These are phyloP conservation scores for Pitangus sulphuratus DNA, from an alignment of 2,797 vertebrate species.

Conservation along the genomic window DNA sequence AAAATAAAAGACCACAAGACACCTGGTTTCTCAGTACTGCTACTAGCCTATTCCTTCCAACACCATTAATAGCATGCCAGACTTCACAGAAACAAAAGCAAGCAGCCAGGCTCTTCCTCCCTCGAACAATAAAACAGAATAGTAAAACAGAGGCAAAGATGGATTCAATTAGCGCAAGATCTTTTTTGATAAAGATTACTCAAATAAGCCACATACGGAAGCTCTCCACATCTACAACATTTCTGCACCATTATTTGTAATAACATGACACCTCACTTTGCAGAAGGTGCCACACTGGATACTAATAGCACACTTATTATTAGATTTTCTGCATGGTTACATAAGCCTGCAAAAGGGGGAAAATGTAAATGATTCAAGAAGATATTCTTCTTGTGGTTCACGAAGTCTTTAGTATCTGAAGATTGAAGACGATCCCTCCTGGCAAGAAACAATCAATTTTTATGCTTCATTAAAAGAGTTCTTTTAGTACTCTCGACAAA, in stretches of 20 bases:
- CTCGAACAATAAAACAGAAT: constrained; percentile 1
- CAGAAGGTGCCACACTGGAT: constrained; percentile 64
- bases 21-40: constrained; percentile 44
- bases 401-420: constrained; percentile 78
- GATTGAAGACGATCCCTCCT: constrained; percentile 72
- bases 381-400: constrained; percentile 76
- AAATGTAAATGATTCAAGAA: constrained; percentile 82
- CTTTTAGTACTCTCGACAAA: constrained; percentile 68
- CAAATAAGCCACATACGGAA: constrained; percentile 38
- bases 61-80: constrained; percentile 53
- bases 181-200: constrained; percentile 63
- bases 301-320: constrained; percentile 81
- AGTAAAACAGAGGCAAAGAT: constrained; percentile 17
- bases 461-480: constrained; percentile 77
- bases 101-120: neutral
- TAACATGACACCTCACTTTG: constrained; percentile 59
- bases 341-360: constrained; percentile 76
- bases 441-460: constrained; percentile 80
- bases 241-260: constrained; percentile 52
- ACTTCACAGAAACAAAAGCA: constrained; percentile 41
- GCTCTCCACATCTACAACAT: constrained; percentile 22
- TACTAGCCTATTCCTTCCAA: constrained; percentile 31
- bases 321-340: constrained; percentile 85
- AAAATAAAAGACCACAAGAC: constrained; percentile 45
- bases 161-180: constrained; percentile 65